Base-by-base conservation (phyloP, 2,797 vertebrate species). In the Choloepus didactylus region DNA sequence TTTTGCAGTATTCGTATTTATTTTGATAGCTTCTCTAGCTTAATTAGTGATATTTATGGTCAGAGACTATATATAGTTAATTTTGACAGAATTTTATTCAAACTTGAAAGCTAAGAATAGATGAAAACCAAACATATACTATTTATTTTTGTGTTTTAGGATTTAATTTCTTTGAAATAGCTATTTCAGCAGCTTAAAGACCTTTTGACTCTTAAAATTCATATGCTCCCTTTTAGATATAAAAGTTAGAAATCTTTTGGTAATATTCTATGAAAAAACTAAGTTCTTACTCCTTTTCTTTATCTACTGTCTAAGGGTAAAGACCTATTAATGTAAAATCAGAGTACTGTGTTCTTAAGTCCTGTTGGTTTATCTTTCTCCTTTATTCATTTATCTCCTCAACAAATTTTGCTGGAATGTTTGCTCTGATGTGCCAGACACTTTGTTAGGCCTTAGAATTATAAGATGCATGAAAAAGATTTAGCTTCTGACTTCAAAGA, bases 21-120 rank as follows among this genome's bases (percentile, higher is more conserved):
- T 88, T 93, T 96, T 90, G 18, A 85, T 96, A 94, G 83, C 67
- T 95, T 94, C 64, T 93, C 5, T 91, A 60, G 87, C 38, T 44
- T 77, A 62, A 21, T 54, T 90, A 41, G 27, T 93, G 12, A 91
- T 92, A 91, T 7, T 72, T 85, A 81, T 0, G 31, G 15, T 85
- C 31, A 88, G 89, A 89, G 49, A 96, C 29, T 80, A 44, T 35
- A 0, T 87, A 0, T 76, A 51, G 8, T 89, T 95, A 89, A n/a
- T 97, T 89, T 91, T 80, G 31, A 80, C 23, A 76, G 81, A 82
- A 60, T 76, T 84, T 76, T 94, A 10, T 87, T 96, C 21, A 93
- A 91, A 62, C 15, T 9, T 85, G 46, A 89, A 89, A 92, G 56
- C 56, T 62, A 82, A 23, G 18, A 49, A 70, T 64, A 93, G 60